These are phyloP conservation scores for Athene cunicularia DNA, from an alignment of 2,113 vertebrate species.

Conservation along the genomic window DNA sequence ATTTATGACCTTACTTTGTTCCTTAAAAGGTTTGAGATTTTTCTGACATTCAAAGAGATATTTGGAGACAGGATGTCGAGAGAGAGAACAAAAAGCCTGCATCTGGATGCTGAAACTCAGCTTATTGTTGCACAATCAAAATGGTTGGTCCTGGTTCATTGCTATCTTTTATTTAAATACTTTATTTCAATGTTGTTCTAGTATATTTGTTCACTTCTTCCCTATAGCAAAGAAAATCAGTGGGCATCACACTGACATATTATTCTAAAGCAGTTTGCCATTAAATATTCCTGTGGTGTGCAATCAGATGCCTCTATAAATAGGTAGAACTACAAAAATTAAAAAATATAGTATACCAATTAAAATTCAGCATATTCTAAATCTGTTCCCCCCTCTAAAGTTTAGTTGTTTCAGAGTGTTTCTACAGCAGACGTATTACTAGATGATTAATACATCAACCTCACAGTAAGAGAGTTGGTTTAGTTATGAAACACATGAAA, in stretches of 20 bases:
- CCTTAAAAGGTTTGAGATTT: not conserved
- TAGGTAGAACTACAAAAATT: conserved; percentile 4
- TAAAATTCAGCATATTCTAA: conserved; percentile 23
- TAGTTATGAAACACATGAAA: conserved; percentile 43
- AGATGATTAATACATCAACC: conserved; percentile 24
- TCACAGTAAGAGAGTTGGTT: not conserved
- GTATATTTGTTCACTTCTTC: not conserved
- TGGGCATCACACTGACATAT: not conserved
- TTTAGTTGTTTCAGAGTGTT: not conserved
- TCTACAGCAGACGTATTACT: not conserved
- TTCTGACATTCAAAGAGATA: not conserved
- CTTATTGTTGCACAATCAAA: not conserved
- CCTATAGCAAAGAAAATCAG: not conserved
- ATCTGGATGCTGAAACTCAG: not conserved
- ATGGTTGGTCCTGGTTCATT: not conserved
- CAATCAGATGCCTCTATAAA: not conserved
- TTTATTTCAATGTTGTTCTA: not conserved
- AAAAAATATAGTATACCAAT: not conserved
- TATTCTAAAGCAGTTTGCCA: not conserved
- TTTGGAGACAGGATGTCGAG: not conserved
- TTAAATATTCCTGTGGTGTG: not conserved
- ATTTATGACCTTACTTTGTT: not conserved
- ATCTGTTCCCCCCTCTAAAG: not conserved
- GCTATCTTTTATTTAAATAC: not conserved
- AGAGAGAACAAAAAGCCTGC: not conserved